Conservation (phyloP, 2,888 invertebrate genomes). For the Euproctis similis region DNA sequence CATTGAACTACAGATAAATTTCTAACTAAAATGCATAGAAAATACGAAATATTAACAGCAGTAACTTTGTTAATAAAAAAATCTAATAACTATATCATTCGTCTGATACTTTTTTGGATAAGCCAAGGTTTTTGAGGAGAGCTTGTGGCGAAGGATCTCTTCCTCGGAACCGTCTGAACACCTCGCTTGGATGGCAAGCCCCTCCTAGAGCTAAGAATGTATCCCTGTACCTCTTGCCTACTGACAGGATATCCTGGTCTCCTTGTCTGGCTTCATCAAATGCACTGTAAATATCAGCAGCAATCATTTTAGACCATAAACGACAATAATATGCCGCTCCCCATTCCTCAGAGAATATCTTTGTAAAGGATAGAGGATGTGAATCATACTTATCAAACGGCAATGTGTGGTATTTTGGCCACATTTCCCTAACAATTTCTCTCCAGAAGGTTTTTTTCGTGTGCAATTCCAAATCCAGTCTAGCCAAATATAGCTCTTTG, state of each 20-base stretch:
- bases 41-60: slow-evolving; percentile 16
- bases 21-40: background rate
- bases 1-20: background rate
- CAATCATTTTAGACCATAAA: slow-evolving; percentile 91
- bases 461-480: slow-evolving; percentile 89
- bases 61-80: slow-evolving; percentile 15
- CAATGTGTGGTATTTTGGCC: slow-evolving; percentile 87
- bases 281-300: slow-evolving; percentile 91
- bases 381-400: slow-evolving; percentile 86
- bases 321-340: slow-evolving; percentile 90
- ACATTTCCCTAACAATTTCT: slow-evolving; percentile 83
- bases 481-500: slow-evolving; percentile 86
- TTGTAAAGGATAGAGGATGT: slow-evolving; percentile 89
- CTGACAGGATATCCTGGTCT: slow-evolving; percentile 69
- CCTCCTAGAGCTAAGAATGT: slow-evolving; percentile 91
- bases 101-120: slow-evolving; percentile 54
- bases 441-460: slow-evolving; percentile 87
- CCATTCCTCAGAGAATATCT: slow-evolving; percentile 89
- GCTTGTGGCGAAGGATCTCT: slow-evolving; percentile 93
- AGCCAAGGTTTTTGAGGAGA: slow-evolving; percentile 79
- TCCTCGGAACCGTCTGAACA: slow-evolving; percentile 93
- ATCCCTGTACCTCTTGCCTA: slow-evolving; percentile 84
- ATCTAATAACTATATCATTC: slow-evolving; percentile 16
- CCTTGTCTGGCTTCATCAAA: slow-evolving; percentile 82
- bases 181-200: slow-evolving; percentile 85